These are phyloP conservation scores for Cotesia vestalis DNA, from an alignment of 1,140 invertebrate species.

Conservation along the genomic window DNA sequence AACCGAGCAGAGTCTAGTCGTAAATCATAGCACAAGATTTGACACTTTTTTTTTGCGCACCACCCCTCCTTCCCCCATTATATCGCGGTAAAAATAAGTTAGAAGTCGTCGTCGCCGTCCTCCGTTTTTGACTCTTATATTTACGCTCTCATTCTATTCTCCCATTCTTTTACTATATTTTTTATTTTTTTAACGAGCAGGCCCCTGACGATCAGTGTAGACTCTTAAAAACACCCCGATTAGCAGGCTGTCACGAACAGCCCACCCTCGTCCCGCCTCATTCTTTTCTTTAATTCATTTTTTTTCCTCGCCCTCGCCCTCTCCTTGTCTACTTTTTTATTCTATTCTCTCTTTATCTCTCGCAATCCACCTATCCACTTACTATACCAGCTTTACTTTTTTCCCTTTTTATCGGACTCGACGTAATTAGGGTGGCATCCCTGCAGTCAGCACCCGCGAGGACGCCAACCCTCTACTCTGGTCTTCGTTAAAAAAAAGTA, in stretches of 20 bases:
- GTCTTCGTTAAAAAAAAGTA: background rate
- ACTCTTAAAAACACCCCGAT: conserved; percentile 65
- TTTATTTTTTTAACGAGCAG: conserved; percentile 58
- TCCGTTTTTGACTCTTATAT: conserved; percentile 23
- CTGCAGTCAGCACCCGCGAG: conserved; percentile 22
- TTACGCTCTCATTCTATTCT: too few species aligned
- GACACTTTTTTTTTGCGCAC: conserved; percentile 22
- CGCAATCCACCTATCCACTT: background rate
- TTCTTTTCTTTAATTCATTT: conserved; percentile 66
- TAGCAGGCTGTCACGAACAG: conserved; percentile 65
- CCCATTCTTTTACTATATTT: too few species aligned
- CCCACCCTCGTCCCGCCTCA: conserved; percentile 62
- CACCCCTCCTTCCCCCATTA: conserved; percentile 43
- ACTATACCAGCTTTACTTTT: conserved; percentile 11
- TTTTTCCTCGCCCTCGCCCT: conserved; percentile 42
- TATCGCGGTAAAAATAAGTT: conserved; percentile 55
- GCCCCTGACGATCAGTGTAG: conserved; percentile 63
- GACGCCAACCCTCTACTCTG: conserved; percentile 5
- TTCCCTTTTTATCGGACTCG: conserved; percentile 12
- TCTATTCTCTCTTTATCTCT: conserved; percentile 23
- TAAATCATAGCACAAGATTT: conserved; percentile 45
- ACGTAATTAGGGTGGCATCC: conserved; percentile 31
- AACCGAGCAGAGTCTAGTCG: conserved; percentile 32
- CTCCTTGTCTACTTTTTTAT: conserved; percentile 24
- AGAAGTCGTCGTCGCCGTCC: conserved; percentile 15